Base-by-base conservation (phyloP, 2,888 invertebrate species). In the Polydrusus pterygomalis region DNA sequence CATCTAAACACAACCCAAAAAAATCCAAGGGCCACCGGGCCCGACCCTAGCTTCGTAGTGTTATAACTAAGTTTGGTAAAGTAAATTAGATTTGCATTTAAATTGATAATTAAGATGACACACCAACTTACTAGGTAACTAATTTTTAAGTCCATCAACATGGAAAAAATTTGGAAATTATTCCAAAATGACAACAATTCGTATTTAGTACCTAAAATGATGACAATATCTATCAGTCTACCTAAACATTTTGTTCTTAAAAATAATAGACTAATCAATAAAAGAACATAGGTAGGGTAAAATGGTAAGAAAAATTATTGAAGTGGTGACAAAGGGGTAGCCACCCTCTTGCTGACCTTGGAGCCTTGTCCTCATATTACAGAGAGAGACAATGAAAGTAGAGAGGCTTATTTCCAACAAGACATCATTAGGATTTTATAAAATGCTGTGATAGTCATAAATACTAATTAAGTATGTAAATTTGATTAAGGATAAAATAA, bases 281-380 rank as follows among this genome's bases (percentile, higher is more conserved):
- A 45, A 6, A 45, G 45, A n/a, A n/a, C 1, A n/a, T 17, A 1
- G 17, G 17, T 17, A 1, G 17, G 17, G 17, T 47, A 47, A 71
- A 76, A 64, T 51, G 51, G 47, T 25, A 60, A 40, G 69, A 77
- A 30, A 70, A 68, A 64, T 58, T 65, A 75, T 72, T 76, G 65
- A 76, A 73, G 62, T 74, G 43, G 60, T 43, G 67, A 74, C 56
- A 71, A 72, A 78, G 79, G 82, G 81, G 83, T 79, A 78, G 79
- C 83, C 83, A 83, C 83, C 84, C 84, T 83, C 80, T 76, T 76
- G 69, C 77, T 64, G 71, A 77, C 77, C 77, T 77, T 77, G 77
- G 78, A 81, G 81, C 84, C 84, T 84, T 84, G 84, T 84, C 84
- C 84, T 81, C 81, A 69, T 79, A 34, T 34, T 34, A 81, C 81